Conservation (phyloP, 2,888 invertebrate genomes). For the Drosophila maculinotata region DNA sequence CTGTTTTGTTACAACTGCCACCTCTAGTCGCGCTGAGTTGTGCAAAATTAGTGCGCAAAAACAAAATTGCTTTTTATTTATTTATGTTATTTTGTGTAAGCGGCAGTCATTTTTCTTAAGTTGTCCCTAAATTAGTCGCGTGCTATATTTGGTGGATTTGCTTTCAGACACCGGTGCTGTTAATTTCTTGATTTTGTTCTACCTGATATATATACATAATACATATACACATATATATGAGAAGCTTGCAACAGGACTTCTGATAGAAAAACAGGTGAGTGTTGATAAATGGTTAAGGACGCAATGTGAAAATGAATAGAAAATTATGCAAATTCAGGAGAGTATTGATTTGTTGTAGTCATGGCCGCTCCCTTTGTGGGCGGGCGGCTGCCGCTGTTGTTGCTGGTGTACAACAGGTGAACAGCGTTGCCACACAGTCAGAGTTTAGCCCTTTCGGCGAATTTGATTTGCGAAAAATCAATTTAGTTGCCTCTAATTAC, state of each 20-base stretch:
- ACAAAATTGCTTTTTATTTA: slow-evolving; percentile 22
- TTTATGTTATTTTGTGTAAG: slow-evolving; percentile 15
- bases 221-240: slow-evolving; percentile 3
- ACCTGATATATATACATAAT: neutral
- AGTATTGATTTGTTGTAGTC: slow-evolving; percentile 47
- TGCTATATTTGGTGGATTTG: neutral
- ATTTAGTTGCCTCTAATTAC: slow-evolving; percentile 16
- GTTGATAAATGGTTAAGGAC: neutral
- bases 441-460: slow-evolving; percentile 14
- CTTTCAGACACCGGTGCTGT: slow-evolving; percentile 1
- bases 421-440: slow-evolving; percentile 40
- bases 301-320: neutral
- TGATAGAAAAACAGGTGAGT: slow-evolving; percentile 34
- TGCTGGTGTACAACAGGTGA: slow-evolving; percentile 74
- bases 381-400: slow-evolving; percentile 25
- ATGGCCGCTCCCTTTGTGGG: slow-evolving; percentile 44
- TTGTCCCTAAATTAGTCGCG: neutral
- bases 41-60: slow-evolving; percentile 62
- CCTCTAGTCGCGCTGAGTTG: slow-evolving; percentile 50
- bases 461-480: slow-evolving; percentile 36
- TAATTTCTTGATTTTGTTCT: neutral
- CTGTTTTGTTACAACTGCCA: slow-evolving; percentile 18
- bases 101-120: slow-evolving; percentile 4
- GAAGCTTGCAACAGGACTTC: slow-evolving; percentile 1
- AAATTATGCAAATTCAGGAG: slow-evolving; percentile 32